Percentiles rank a stretch among this genome's conserved stretches.
Evolutionary conservation across 2,797 vertebrate species (phyloP).

Genomic region (Oryzias dopingdopingensis): DNA sequence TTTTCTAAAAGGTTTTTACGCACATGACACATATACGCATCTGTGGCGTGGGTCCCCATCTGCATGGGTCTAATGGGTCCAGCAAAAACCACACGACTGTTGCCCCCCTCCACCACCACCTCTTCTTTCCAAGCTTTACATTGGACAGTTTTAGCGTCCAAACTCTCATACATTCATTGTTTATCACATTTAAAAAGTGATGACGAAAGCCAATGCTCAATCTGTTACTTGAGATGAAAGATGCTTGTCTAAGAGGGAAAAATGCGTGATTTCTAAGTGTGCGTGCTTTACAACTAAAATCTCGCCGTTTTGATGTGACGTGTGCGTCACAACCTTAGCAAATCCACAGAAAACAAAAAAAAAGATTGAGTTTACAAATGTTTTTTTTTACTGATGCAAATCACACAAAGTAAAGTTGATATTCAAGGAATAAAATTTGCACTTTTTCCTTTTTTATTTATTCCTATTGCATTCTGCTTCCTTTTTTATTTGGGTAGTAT

Average conservation of each 20-base stretch:
- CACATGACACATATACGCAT: conserved; percentile 49
- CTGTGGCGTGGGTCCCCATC: conserved; percentile 74
- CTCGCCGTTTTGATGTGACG: background rate
- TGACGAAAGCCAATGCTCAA: conserved; percentile 25
- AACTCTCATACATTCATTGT: conserved; percentile 44
- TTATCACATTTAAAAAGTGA: conserved; percentile 37
- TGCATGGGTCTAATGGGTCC: conserved; percentile 51
- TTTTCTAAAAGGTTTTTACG: conserved; percentile 38
- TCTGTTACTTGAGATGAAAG: conserved; percentile 16
- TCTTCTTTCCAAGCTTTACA: conserved; percentile 14
- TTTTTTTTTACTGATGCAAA: no score
- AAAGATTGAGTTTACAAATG: no score
- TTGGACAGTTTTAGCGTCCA: conserved; percentile 53
- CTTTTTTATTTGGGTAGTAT: no score
- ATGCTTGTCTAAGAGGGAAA: conserved; percentile 4
- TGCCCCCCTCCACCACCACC: conserved; percentile 6
- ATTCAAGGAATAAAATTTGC: no score
- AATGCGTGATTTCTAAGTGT: background rate
- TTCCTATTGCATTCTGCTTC: no score
- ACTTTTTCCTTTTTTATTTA: no score
- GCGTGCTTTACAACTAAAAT: background rate
- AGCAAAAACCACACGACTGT: conserved; percentile 35
- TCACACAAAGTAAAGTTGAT: no score
- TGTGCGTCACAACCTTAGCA: background rate
- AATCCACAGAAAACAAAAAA: no score